A percentile compares a stretch with the other conserved stretches of the same genome.
phyloP scores from a whole-genome alignment of 2,797 vertebrate species.

The Smutsia gigantea region DNA sequence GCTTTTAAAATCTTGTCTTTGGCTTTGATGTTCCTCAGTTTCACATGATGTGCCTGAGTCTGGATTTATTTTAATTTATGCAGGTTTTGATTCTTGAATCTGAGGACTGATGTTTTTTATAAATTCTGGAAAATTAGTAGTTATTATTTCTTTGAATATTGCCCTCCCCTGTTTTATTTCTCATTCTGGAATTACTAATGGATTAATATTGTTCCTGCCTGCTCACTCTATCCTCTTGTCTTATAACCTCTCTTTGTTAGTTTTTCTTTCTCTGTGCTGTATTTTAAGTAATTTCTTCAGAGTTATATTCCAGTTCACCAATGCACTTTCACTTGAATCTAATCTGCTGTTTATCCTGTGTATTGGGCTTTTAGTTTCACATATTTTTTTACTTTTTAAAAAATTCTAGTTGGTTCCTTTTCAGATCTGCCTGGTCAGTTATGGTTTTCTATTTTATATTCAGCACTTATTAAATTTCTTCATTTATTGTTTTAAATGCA shows the following conservation, averaged over 20 bases:
- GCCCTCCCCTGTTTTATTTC: not conserved
- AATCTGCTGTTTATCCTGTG: not conserved
- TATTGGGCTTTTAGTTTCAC: constrained; percentile 10
- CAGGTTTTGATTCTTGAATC: not conserved
- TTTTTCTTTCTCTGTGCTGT: not conserved
- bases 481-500: constrained; percentile 14
- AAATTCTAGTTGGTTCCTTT: not conserved
- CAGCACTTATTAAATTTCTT: not conserved
- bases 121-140: constrained; percentile 4
- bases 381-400: not conserved
- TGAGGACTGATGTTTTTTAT: not conserved
- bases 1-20: not conserved
- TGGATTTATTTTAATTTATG: not conserved
- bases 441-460: not conserved
- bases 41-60: not conserved
- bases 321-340: not conserved
- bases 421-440: not conserved
- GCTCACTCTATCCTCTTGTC: not conserved
- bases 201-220: not conserved
- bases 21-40: not conserved
- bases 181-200: not conserved
- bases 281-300: not conserved
- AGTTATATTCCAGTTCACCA: not conserved
- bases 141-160: not conserved
- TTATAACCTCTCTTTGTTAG: not conserved